phyloP scores from a whole-genome alignment of 2,888 invertebrate species.

The Orchestes rusci region DNA sequence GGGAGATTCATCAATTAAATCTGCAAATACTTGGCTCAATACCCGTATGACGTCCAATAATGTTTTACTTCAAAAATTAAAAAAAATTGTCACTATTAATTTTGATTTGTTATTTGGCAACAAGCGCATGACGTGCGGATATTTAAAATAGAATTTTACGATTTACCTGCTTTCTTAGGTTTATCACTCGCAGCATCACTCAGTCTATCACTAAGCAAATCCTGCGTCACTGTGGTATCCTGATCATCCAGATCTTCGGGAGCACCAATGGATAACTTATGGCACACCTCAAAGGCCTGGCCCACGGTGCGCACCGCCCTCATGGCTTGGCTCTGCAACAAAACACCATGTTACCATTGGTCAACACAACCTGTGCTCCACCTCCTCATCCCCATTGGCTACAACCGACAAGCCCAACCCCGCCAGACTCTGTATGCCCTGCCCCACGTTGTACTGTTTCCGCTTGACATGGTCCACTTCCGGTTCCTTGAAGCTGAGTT shows the following conservation, averaged over 20 bases:
- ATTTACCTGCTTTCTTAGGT: conserved; percentile 55
- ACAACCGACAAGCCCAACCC: conserved; percentile 21
- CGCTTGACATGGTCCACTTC: conserved; percentile 47
- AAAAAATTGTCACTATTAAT: no score
- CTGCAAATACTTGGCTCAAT: no score
- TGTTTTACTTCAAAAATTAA: no score
- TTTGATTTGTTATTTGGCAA: no score
- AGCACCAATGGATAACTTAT: conserved; percentile 71
- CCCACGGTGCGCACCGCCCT: conserved; percentile 96
- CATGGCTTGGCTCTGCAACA: conserved; percentile 92
- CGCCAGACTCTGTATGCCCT: conserved; percentile 20
- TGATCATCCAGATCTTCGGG: conserved; percentile 47
- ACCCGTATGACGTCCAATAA: no score
- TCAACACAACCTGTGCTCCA: no score
- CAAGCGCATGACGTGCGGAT: no score
- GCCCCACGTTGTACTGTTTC: conserved; percentile 13
- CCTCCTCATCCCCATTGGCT: conserved; percentile 16
- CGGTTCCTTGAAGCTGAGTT: conserved; percentile 81
- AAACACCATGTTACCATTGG: no score
- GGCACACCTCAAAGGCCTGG: conserved; percentile 99
- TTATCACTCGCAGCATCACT: conserved; percentile 48
- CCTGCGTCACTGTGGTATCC: conserved; percentile 42
- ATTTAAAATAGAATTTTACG: no score
- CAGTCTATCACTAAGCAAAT: conserved; percentile 45
- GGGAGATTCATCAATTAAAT: no score